These are phyloP conservation scores for Actenoides hombroni DNA, from an alignment of 2,113 vertebrate species.

Conservation along the genomic window DNA sequence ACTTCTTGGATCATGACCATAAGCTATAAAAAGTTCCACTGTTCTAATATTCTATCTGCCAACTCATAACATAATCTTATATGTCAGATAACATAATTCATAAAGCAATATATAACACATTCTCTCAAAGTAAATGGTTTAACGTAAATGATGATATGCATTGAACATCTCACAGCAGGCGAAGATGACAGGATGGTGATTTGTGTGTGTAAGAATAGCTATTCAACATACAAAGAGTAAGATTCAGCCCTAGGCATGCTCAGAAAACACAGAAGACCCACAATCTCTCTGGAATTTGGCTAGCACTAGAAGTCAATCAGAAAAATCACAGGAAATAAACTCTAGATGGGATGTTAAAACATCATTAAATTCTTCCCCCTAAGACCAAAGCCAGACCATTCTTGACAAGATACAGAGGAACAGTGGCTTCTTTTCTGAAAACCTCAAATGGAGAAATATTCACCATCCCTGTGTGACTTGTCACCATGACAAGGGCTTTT, in stretches of 20 bases:
- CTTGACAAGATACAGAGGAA: background rate
- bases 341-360: background rate
- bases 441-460: background rate
- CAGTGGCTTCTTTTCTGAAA: background rate
- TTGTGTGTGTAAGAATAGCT: constrained; percentile 13
- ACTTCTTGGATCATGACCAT: constrained; percentile 35
- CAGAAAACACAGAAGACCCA: background rate
- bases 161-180: constrained; percentile 18
- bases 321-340: background rate
- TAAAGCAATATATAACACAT: constrained; percentile 46
- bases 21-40: constrained; percentile 35
- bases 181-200: constrained; percentile 20
- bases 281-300: background rate
- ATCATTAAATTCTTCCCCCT: background rate
- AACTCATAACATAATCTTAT: constrained; percentile 54
- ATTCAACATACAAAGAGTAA: background rate
- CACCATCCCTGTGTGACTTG: background rate
- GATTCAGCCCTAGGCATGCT: background rate
- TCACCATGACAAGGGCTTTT: background rate
- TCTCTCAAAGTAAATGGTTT: constrained; percentile 46
- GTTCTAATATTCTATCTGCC: constrained; percentile 46
- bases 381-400: background rate
- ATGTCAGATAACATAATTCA: constrained; percentile 60
- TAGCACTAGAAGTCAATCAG: background rate
- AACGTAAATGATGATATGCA: constrained; percentile 55